These are phyloP conservation scores for Orestias chungarensis DNA, from an alignment of 2,797 vertebrate genomes.

Conservation along the genomic window DNA sequence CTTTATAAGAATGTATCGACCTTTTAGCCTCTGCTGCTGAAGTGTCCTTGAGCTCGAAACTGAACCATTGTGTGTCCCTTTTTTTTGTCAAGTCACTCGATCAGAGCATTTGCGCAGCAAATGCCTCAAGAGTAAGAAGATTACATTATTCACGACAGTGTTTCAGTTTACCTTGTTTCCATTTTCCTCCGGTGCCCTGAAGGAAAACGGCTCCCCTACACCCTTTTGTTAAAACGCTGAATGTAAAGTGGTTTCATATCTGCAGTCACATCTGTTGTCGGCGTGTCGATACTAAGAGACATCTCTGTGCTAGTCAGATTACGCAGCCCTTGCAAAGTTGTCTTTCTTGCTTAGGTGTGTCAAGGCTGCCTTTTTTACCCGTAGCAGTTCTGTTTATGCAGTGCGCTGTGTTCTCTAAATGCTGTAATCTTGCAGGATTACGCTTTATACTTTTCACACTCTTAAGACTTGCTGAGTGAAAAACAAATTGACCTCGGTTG, in stretches of 20 bases:
- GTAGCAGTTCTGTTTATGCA: constrained; percentile 29
- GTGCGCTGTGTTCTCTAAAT: constrained; percentile 25
- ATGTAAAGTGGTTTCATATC: constrained; percentile 39
- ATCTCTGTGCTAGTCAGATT: constrained; percentile 42
- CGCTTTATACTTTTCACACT: constrained; percentile 3
- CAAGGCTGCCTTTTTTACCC: constrained; percentile 40
- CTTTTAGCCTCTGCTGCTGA: constrained; percentile 18
- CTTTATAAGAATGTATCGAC: background rate
- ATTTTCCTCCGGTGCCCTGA: constrained; percentile 44
- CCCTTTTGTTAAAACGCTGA: constrained; percentile 55
- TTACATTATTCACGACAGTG: constrained; percentile 33
- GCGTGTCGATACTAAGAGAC: constrained; percentile 24
- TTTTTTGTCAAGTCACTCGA: constrained; percentile 34
- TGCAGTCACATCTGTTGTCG: constrained; percentile 39
- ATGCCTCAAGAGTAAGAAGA: constrained; percentile 51
- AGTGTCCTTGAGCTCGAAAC: constrained; percentile 55
- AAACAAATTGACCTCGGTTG: background rate
- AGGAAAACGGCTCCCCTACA: constrained; percentile 32
- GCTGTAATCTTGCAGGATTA: constrained; percentile 53
- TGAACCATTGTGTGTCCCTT: constrained; percentile 22
- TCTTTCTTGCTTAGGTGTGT: constrained; percentile 66
- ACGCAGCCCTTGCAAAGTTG: constrained; percentile 52
- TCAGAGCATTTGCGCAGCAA: constrained; percentile 35
- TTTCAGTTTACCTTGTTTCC: constrained; percentile 52
- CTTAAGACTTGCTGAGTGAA: background rate